Conservation (phyloP, 2,888 invertebrate species). For the Eledone cirrhosa region DNA sequence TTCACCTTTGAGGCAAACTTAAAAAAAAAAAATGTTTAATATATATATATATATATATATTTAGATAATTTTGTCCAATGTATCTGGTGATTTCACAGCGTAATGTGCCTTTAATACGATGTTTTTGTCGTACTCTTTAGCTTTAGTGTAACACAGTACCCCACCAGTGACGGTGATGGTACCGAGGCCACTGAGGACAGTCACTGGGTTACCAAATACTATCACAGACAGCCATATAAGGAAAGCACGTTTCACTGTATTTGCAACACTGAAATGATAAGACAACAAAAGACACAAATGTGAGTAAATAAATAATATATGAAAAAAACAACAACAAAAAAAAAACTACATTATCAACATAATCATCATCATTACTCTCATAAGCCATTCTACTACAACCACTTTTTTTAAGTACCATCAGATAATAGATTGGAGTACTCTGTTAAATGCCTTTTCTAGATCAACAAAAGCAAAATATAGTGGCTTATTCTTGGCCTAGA, state of each 20-base stretch:
- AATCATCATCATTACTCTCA: too few species aligned
- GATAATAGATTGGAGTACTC: too few species aligned
- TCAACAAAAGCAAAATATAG: too few species aligned
- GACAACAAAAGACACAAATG: not conserved
- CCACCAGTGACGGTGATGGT: constrained; percentile 78
- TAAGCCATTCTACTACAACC: too few species aligned
- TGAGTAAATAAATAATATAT: not conserved
- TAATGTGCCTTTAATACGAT: constrained; percentile 38
- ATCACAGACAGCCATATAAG: constrained; percentile 81
- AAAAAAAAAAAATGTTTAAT: too few species aligned
- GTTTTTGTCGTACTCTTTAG: constrained; percentile 68
- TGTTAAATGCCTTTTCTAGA: too few species aligned
- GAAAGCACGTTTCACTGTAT: constrained; percentile 81
- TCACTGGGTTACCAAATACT: constrained; percentile 80
- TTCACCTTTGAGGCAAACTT: too few species aligned
- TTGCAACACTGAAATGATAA: constrained; percentile 75
- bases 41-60: too few species aligned
- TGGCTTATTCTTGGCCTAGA: too few species aligned
- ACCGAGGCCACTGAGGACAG: constrained; percentile 77
- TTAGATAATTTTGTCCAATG: constrained; percentile 11
- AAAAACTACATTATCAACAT: not conserved
- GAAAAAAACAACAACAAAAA: not conserved
- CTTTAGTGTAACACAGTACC: constrained; percentile 79
- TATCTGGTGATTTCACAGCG: constrained; percentile 6
- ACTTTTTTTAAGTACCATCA: too few species aligned